Base-by-base conservation (phyloP, 2,888 invertebrate genomes). In the Cabera pusaria region DNA sequence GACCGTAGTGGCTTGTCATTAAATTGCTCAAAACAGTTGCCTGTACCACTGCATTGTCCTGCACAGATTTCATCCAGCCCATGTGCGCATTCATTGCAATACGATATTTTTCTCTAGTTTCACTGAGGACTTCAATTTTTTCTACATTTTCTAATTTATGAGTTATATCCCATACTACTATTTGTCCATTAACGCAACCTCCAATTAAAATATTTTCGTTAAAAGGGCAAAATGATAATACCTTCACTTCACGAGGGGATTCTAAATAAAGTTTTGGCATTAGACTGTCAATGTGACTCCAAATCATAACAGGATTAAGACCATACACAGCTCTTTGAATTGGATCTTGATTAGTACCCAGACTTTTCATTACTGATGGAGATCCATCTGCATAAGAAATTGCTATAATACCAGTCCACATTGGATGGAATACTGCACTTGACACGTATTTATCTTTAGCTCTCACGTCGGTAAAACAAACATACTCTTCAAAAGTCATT, bases 271-370 rank as follows among this genome's bases (percentile, higher is more conserved):
- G 72, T 76, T 93, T 94, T 8, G 94, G 94, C 11, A 90, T 79
- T 1, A 95, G 74, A 34, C 91, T 92, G 53, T 95, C 94, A 12
- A 90, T 86, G 46, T 94, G 93, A 50, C 94, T 93, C 95, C 95
- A 95, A 50, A 95, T 87, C 43, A 95, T 80, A 1, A 94, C 92
- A 0, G 92, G 91, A 69, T 94, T 93, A 1, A 90, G 70, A 2
- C 91, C 91, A 33, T 93, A 90, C 0, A 92, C 90, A 0, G 92
- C 90, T 56, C 90, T 78, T 63, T 90, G 84, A 9, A 91, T 87
- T 1, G 77, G 72, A 58, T 91, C 91, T 3, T 70, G 65, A 2
- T 77, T 75, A 60, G 81, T 52, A 63, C 72, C 62, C 48, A 79
- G 42, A 12, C 58, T 67, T 56, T 83, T 90, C 65, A 87, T 81